These are phyloP conservation scores for Microplitis mediator DNA, from an alignment of 1,140 invertebrate species.

Conservation along the genomic window DNA sequence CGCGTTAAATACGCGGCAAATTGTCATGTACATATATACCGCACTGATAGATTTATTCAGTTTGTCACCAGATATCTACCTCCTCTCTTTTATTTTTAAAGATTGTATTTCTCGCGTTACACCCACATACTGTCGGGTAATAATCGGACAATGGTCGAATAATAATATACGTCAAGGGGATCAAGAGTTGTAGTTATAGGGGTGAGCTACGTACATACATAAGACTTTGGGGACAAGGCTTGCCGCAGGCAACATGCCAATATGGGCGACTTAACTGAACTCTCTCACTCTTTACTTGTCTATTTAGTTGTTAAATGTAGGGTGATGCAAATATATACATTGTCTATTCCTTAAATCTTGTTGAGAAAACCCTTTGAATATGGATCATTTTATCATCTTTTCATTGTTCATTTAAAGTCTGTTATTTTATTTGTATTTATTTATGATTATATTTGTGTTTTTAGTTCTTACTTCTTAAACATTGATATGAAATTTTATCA, in stretches of 20 bases:
- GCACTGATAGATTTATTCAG: slow-evolving; percentile 46
- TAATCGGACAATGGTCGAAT: slow-evolving; percentile 58
- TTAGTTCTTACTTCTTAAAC: background rate
- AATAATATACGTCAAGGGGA: slow-evolving; percentile 45
- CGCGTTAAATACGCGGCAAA: slow-evolving; percentile 48
- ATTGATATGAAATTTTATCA: too few relatives aligned
- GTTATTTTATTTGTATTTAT: background rate
- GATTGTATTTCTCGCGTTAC: slow-evolving; percentile 58
- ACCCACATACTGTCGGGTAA: slow-evolving; percentile 55
- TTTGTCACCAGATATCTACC: slow-evolving; percentile 52
- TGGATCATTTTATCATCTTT: slow-evolving; percentile 14
- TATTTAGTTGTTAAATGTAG: background rate
- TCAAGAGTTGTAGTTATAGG: slow-evolving; percentile 6
- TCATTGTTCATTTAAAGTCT: slow-evolving; percentile 57
- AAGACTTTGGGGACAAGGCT: slow-evolving; percentile 26
- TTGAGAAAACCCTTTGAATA: background rate
- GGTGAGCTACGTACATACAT: background rate
- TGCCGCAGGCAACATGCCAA: slow-evolving; percentile 49
- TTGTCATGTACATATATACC: background rate
- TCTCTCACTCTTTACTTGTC: slow-evolving; percentile 8
- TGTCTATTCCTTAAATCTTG: slow-evolving; percentile 2
- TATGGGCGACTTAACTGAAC: slow-evolving; percentile 50
- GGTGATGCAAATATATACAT: too few relatives aligned
- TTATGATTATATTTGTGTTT: background rate
- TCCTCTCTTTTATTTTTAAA: slow-evolving; percentile 23